phyloP scores from a whole-genome alignment of 2,797 vertebrate genomes.

The Neolamprologus multifasciatus region DNA sequence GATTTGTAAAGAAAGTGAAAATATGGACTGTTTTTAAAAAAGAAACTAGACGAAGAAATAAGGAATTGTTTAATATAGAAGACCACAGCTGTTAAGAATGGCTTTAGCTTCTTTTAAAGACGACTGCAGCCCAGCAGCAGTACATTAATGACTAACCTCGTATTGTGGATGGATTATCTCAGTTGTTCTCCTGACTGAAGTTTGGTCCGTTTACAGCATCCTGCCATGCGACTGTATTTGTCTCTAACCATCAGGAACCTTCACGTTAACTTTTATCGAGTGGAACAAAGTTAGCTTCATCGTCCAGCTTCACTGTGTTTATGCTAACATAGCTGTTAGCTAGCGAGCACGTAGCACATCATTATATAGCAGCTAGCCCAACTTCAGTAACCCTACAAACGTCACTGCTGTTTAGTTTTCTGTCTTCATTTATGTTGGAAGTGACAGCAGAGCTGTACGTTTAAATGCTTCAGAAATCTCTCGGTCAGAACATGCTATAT shows the following conservation, averaged over 20 bases:
- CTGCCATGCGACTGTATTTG: accelerated
- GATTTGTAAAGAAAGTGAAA: neutral
- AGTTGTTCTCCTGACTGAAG: neutral
- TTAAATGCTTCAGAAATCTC: too few relatives aligned
- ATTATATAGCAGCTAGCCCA: too few relatives aligned
- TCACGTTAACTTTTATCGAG: accelerated
- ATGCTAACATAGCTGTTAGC: neutral
- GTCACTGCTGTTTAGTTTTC: too few relatives aligned
- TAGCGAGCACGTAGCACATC: accelerated
- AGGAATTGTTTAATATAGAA: neutral
- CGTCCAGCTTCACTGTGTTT: neutral
- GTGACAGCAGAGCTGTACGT: too few relatives aligned
- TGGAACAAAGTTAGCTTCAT: neutral
- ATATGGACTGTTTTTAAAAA: neutral
- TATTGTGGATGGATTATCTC: neutral
- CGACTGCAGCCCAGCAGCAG: neutral
- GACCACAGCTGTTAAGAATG: too few relatives aligned
- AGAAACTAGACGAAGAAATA: neutral
- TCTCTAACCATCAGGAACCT: neutral
- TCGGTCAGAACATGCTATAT: too few relatives aligned
- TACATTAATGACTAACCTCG: accelerated
- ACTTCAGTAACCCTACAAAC: too few relatives aligned
- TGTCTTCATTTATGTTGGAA: too few relatives aligned
- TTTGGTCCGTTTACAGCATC: neutral
- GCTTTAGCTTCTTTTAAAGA: neutral